Percentiles rank a stretch among this genome's conserved stretches.
These are phyloP conservation scores for Hiodon tergisus DNA, from an alignment of 2,113 vertebrate species.

Conservation along the genomic window DNA sequence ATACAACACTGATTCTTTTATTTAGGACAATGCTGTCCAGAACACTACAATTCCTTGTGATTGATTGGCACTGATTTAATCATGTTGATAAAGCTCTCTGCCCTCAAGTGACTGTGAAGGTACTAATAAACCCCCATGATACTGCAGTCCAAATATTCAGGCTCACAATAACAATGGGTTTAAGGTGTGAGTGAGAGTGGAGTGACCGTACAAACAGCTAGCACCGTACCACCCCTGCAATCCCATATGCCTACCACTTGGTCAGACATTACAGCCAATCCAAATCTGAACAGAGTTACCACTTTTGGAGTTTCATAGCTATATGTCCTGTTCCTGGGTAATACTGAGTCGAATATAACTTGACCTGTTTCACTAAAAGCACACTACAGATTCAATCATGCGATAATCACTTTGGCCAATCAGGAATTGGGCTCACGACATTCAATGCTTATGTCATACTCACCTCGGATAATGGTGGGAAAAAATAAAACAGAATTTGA, in stretches of 20 bases:
- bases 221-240: not conserved
- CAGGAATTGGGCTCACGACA: not conserved
- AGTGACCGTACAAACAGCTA: not conserved
- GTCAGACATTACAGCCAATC: not conserved
- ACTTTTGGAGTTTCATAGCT: not conserved
- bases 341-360: not conserved
- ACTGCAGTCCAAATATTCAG: not conserved
- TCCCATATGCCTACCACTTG: not conserved
- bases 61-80: not conserved
- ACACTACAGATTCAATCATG: not conserved
- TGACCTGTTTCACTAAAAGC: not conserved
- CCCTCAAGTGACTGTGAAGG: not conserved
- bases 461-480: not conserved
- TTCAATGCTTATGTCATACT: not conserved
- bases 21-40: not conserved
- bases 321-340: too few relatives aligned
- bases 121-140: not conserved
- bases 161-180: not conserved
- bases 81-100: not conserved
- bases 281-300: not conserved
- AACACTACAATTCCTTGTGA: not conserved
- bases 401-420: not conserved
- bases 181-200: not conserved
- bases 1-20: not conserved
- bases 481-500: not conserved